A percentile compares a stretch with the other conserved stretches of the same genome.
phyloP scores from a whole-genome alignment of 2,888 invertebrate genomes.

The Eueremaeus valkanovi region DNA sequence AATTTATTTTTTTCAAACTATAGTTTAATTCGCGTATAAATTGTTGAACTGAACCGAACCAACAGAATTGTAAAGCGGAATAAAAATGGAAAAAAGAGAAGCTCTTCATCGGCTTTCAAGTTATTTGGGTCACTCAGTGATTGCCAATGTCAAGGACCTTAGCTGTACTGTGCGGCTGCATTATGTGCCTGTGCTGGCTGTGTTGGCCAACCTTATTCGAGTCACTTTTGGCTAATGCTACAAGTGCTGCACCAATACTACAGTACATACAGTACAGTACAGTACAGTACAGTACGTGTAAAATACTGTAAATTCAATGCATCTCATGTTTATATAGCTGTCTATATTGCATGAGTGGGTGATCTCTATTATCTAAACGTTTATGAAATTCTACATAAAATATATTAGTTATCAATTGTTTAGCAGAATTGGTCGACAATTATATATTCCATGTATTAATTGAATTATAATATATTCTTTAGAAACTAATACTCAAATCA shows the following conservation, averaged over 20 bases:
- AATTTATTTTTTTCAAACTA: not conserved
- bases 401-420: too few relatives aligned
- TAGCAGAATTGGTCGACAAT: too few relatives aligned
- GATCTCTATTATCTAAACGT: slow-evolving; percentile 21
- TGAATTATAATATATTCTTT: too few relatives aligned
- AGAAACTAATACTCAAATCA: too few relatives aligned
- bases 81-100: not conserved
- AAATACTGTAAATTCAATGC: not conserved
- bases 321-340: not conserved
- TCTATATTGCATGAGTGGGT: slow-evolving; percentile 31
- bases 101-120: slow-evolving; percentile 26
- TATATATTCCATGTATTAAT: too few relatives aligned
- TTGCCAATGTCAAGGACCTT: slow-evolving; percentile 34
- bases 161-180: not conserved
- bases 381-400: too few relatives aligned
- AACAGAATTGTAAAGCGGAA: not conserved
- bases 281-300: too few relatives aligned
- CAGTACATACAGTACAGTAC: too few relatives aligned
- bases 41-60: not conserved
- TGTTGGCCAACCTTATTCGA: slow-evolving; percentile 21
- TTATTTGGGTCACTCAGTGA: slow-evolving; percentile 29
- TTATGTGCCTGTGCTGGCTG: not conserved
- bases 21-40: not conserved
- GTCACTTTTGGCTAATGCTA: not conserved
- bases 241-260: not conserved